Evolutionary conservation across 2,888 invertebrate genomes (phyloP), one percentile per base, ranked within the genome.

Genomic region (Agriopis marginaria): DNA sequence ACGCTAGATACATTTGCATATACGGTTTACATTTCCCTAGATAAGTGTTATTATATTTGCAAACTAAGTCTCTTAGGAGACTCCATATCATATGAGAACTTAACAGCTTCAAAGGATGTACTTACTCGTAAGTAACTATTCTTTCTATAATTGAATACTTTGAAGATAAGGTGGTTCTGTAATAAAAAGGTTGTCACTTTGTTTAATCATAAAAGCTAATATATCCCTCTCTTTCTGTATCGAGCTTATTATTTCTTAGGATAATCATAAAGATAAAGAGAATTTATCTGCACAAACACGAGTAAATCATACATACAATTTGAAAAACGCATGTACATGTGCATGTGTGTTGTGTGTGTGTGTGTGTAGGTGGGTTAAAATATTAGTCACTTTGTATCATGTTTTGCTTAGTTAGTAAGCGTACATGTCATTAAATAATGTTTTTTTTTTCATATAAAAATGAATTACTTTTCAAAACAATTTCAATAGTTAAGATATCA

Each of bases 1-100:
- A 49, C 53, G 40, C 66, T 60, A 60, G 54, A 61, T 17, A 54
- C 51, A 65, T 66, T 66, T 60, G 66, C 66, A 61, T 66, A 66
- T 39, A 60, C 23, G 9, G 49, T 53, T 61, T 61, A 51, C 65
- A 14, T 59, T 51, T 11, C 17, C 50, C 42, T 53, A 53, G 44
- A 49, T 65, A 65, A 50, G 47, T 47, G 45, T 54, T 50, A 54
- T 54, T 50, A 54, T 54, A 63, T 54, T 63, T 45, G 32, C 51
- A 32, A 62, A 45, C 54, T 54, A 53, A 39, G 53, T 60, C 17
- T 63, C 51, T 63, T 53, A 17, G 32, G 62, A 32, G 53, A 42
- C 11, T 63, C 54, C 62, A 53, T 54, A 63, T 64, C 58, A 58
- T 11, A 55, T 60, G 56, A 72, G 63, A 67, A 17, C 53, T 39